Conservation (phyloP, 2,113 vertebrate genomes). For the Orycteropus afer region DNA sequence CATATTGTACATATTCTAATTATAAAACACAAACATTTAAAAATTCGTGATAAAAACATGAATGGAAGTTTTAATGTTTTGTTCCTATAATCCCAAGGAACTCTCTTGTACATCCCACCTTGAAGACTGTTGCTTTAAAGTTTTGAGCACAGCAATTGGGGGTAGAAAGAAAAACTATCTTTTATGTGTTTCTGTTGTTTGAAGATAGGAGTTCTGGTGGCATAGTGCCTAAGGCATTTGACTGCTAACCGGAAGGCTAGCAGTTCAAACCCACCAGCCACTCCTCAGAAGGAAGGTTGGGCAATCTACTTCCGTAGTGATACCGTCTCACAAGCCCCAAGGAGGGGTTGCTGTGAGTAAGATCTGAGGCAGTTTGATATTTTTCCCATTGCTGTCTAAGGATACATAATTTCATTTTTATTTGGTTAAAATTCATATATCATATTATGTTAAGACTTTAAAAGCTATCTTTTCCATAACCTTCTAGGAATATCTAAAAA, state of each 20-base stretch:
- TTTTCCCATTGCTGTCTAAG: not conserved
- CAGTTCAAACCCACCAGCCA: too few species aligned
- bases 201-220: too few species aligned
- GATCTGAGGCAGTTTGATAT: not conserved
- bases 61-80: not conserved
- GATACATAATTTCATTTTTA: not conserved
- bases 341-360: too few species aligned
- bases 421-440: not conserved
- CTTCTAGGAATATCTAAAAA: constrained; percentile 24
- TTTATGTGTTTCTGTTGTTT: not conserved
- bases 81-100: rapidly evolving
- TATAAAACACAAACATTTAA: not conserved
- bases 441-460: not conserved
- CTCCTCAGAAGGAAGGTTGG: too few species aligned
- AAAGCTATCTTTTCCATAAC: not conserved
- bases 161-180: not conserved
- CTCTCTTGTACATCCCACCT: rapidly evolving
- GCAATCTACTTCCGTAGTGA: too few species aligned
- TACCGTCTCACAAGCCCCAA: too few species aligned
- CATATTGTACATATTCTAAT: not conserved
- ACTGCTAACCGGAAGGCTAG: too few species aligned
- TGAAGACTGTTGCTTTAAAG: not conserved
- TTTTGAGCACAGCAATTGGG: not conserved
- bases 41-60: not conserved
- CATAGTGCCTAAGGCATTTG: too few species aligned